Evolutionary conservation across 2,797 vertebrate genomes (phyloP).

Genomic region (Sebastes glaucus): DNA sequence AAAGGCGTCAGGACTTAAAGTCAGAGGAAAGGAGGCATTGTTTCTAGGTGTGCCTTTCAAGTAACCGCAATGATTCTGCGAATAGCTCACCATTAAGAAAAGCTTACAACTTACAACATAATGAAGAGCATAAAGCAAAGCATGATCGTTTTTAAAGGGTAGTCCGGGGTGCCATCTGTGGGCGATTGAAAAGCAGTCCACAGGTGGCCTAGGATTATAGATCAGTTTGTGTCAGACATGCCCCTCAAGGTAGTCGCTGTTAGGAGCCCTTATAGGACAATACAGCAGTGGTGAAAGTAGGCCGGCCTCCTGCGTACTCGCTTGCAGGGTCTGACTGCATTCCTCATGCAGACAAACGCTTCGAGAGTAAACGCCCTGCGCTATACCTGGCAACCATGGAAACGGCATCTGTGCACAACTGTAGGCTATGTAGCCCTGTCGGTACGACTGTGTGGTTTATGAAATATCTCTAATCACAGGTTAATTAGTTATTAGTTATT

Average conservation of each 20-base stretch:
- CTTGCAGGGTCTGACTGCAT: too few species aligned
- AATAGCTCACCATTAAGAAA: constrained; percentile 12
- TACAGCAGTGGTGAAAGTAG: neutral
- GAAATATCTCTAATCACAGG: too few species aligned
- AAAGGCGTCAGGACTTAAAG: constrained; percentile 31
- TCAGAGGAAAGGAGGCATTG: neutral
- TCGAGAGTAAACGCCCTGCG: too few species aligned
- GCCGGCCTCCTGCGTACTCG: too few species aligned
- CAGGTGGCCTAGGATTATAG: neutral
- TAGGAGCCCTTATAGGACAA: neutral
- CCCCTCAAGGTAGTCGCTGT: neutral
- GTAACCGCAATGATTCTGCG: neutral
- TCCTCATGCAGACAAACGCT: too few species aligned
- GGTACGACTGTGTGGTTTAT: too few species aligned
- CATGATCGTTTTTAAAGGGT: neutral
- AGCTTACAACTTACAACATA: neutral
- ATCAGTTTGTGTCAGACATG: neutral
- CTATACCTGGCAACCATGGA: too few species aligned
- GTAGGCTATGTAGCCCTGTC: too few species aligned
- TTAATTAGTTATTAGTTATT: too few species aligned
- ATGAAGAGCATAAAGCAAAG: neutral
- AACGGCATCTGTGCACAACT: too few species aligned
- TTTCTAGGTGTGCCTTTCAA: constrained; percentile 20
- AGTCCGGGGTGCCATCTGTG: neutral
- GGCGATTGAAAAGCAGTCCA: neutral